phyloP scores from a whole-genome alignment of 2,888 invertebrate genomes.

The Callinectes sapidus region DNA sequence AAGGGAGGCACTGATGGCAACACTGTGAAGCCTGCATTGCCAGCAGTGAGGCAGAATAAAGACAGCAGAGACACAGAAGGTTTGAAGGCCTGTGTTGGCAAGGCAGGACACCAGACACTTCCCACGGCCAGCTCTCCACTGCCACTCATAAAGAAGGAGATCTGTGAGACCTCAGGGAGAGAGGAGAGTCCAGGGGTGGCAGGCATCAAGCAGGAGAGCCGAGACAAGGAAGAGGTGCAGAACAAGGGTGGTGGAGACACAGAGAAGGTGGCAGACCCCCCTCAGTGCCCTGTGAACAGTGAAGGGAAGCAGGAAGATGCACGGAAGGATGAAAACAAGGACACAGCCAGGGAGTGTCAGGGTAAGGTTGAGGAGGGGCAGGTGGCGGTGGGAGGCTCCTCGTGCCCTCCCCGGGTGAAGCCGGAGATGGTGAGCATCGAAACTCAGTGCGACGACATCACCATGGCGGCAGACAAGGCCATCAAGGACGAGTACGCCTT shows the following conservation, averaged over 20 bases:
- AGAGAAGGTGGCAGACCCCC: neutral
- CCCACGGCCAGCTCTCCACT: neutral
- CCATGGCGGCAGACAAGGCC: neutral
- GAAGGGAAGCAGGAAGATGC: neutral
- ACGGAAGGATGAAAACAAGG: neutral
- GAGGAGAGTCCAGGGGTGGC: neutral
- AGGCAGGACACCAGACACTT: neutral
- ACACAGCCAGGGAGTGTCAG: neutral
- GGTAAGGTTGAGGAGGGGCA: neutral
- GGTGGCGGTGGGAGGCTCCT: neutral
- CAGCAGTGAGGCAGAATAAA: neutral
- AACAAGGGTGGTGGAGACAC: neutral
- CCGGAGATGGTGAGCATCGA: conserved; percentile 9
- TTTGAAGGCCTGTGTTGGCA: neutral
- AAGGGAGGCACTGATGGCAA: neutral
- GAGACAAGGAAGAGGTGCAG: neutral
- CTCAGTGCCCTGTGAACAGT: neutral
- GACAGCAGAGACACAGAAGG: neutral
- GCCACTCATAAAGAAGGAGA: neutral
- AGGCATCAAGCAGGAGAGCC: neutral
- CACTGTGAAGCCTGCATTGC: neutral
- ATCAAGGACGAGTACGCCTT: neutral
- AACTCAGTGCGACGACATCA: neutral
- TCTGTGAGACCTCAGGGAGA: neutral
- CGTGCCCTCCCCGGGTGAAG: neutral